These are phyloP conservation scores for Peromyscus nudipes DNA, from an alignment of 2,797 vertebrate species.

Conservation along the genomic window DNA sequence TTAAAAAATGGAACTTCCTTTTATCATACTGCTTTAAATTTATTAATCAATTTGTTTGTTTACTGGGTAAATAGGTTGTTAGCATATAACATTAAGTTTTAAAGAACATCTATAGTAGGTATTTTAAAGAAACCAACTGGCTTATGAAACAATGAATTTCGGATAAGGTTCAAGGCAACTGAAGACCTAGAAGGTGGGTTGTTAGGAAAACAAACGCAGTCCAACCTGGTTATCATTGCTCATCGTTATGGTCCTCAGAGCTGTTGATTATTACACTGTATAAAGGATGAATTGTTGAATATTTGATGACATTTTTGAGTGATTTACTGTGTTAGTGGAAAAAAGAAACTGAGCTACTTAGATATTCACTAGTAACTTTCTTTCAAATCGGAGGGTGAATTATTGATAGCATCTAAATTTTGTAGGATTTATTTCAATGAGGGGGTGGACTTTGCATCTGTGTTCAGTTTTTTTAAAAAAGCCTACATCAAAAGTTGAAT, in stretches of 20 bases:
- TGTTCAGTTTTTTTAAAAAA: neutral
- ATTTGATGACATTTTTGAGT: conserved; percentile 9
- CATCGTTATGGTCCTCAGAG: conserved; percentile 17
- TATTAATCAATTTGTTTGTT: neutral
- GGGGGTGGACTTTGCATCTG: neutral
- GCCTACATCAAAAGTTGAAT: neutral
- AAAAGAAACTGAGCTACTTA: conserved; percentile 38
- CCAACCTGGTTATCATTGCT: conserved; percentile 29
- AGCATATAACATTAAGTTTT: conserved; percentile 32
- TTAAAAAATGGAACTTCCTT: conserved; percentile 1
- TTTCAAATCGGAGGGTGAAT: conserved; percentile 2
- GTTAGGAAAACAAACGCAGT: conserved; percentile 19
- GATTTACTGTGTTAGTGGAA: conserved; percentile 51
- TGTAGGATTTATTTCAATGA: conserved; percentile 4
- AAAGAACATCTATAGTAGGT: neutral
- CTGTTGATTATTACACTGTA: neutral
- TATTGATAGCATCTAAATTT: conserved; percentile 31
- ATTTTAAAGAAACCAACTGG: conserved; percentile 37
- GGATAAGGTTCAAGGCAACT: neutral
- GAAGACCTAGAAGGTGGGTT: neutral
- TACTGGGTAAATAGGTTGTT: conserved; percentile 5
- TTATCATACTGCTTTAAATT: conserved; percentile 38
- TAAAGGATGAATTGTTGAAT: conserved; percentile 18
- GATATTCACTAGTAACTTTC: conserved; percentile 21
- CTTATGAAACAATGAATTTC: neutral